Base-by-base conservation (phyloP, 2,797 vertebrate species). In the Chaetodon trifasciatus region DNA sequence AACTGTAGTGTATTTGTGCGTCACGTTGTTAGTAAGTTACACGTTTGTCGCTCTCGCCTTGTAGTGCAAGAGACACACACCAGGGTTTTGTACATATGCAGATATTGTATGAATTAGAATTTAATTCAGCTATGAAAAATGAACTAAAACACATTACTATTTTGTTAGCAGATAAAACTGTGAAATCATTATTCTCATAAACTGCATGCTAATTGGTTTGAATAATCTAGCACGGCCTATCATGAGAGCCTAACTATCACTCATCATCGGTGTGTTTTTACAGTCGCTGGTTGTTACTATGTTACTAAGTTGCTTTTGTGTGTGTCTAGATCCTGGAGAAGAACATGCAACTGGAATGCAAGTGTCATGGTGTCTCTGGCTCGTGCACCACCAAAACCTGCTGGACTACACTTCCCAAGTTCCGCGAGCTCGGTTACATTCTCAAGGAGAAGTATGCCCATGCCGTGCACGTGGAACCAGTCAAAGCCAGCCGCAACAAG, bases 331-430 rank as follows among this genome's bases (percentile, higher is more conserved):
- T 98, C 84, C 94, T 99, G 87, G 97, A 99, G 91, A 97, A 97
- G 89, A 99, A 97, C 92, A 99, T 99, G 97, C 97, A 96, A 71
- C 91, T 99, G 82, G 98, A 99, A 92, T 99, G 98, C 90, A 99
- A 99, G 85, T 99, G 98, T 86, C 98, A 99, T 0, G 98, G 98
- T 0, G 98, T 99, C 67, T 99, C 98, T 0, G 98, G 98, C 61
- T 99, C 98, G 19, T 99, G 98, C 87, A 98, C 98, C 78, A 99
- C 97, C 81, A 98, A 98, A 93, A 99, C 98, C 8, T 99, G 98
- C 95, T 99, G 98, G 98, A 99, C 97, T 53, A 99, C 97, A 3
- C 96, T 99, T 85, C 98, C 98, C 39, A 98, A 98, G 93, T 99
- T 99, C 92, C 96, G 98, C 13, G 97, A 99, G 95, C 95, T 99